Base-by-base conservation (phyloP, 2,888 invertebrate genomes). In the Mythimna albipuncta region DNA sequence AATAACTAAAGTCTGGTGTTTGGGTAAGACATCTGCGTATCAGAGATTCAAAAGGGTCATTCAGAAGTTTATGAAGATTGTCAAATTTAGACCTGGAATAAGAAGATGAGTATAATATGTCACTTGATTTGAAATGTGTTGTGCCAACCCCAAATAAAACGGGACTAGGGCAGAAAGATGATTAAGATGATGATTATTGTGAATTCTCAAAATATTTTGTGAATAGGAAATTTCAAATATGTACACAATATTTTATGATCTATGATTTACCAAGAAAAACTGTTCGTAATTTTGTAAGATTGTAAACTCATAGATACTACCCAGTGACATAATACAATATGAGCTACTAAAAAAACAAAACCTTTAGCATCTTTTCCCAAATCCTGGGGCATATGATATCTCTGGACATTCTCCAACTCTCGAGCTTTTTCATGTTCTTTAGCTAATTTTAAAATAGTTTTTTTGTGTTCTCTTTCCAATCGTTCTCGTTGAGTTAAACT, bases 391-490 rank as follows among this genome's bases (percentile, higher is more conserved):
- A 99, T 99, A 87, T 98, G 98, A 95, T 99, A 99, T 67, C 99
- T 97, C 88, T 99, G 98, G 2, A 99, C 98, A 91, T 98, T 98
- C 95, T 99, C 99, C 75, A 99, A 94, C 90, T 99, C 99, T 72
- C 99, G 97, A 0, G 99, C 99, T 89, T 97, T 98, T 91, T 99
- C 99, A 97, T 99, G 99, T 92, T 99, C 99, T 91, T 98, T 98
- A 2, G 99, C 99, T 79, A 99, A 96, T 88, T 98, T 97, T 26
- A 99, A 95, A 62, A 99, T 96, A 81, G 98, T 98, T 90, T 99
- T 99, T 91, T 99, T 99, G 91, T 99, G 98, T 75, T 98, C 97
- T 52, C 99, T 96, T 83, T 99, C 98, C 86, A 97, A 97, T 76
- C 97, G 98, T 92, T 99, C 99, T 76, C 98, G 96, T 88, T 98